Conservation (phyloP, 2,797 vertebrate genomes). For the Syndactyla subalaris region DNA sequence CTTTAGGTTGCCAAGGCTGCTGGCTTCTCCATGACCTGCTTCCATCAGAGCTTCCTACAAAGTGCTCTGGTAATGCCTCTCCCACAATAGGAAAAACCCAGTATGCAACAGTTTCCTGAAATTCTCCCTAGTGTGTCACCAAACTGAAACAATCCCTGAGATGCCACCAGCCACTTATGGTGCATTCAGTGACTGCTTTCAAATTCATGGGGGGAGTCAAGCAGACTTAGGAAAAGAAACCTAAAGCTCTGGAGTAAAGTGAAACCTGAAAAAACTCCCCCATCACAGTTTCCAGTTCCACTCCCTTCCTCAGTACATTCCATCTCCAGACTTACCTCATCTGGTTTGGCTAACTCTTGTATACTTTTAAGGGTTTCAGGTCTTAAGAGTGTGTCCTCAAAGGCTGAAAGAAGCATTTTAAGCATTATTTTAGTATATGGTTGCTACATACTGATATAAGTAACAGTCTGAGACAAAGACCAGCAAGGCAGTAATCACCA, state of each 20-base stretch:
- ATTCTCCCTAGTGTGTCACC: neutral
- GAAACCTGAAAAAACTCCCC: neutral
- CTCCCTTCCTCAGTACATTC: neutral
- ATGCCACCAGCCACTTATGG: neutral
- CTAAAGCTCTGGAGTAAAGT: neutral
- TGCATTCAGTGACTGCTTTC: neutral
- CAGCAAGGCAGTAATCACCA: neutral
- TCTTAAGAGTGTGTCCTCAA: neutral
- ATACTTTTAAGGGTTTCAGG: neutral
- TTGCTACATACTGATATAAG: neutral
- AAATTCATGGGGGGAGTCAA: neutral
- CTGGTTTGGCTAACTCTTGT: neutral
- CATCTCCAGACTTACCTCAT: neutral
- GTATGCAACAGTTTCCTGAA: neutral
- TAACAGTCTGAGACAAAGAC: neutral
- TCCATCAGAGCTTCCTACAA: neutral
- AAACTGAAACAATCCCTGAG: neutral
- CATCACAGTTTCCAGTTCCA: neutral
- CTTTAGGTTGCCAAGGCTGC: neutral
- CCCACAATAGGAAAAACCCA: neutral
- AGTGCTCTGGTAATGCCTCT: neutral
- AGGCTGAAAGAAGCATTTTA: neutral
- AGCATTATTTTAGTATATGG: neutral
- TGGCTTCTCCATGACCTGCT: neutral
- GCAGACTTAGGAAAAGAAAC: neutral